Conservation (phyloP, 2,113 vertebrate species). For the Callionymus lyra region DNA sequence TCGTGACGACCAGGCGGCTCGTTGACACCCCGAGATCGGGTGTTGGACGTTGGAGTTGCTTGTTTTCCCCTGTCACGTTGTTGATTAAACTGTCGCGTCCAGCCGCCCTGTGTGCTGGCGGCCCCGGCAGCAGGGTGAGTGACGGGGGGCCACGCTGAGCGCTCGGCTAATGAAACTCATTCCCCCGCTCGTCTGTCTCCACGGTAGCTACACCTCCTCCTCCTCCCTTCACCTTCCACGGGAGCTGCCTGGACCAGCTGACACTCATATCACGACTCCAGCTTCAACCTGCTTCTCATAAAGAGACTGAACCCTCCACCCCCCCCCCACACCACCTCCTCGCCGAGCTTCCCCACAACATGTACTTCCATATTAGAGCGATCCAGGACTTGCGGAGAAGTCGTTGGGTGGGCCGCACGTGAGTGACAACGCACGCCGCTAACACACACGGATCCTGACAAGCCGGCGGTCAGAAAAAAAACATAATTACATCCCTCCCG, state of each 20-base stretch:
- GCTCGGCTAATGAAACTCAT: constrained; percentile 51
- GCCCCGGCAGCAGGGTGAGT: constrained; percentile 35
- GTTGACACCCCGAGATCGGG: too few species aligned
- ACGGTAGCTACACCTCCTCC: constrained; percentile 27
- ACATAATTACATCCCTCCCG: too few species aligned
- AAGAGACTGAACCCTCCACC: neutral
- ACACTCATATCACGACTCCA: constrained; percentile 13
- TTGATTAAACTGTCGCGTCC: constrained; percentile 9
- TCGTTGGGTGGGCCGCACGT: constrained; percentile 8
- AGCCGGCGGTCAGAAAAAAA: neutral
- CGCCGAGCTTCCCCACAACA: neutral
- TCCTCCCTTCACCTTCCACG: neutral
- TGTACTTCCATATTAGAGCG: neutral
- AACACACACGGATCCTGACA: constrained; percentile 3
- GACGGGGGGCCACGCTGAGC: constrained; percentile 35
- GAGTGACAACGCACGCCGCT: constrained; percentile 12
- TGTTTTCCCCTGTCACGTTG: constrained; percentile 8
- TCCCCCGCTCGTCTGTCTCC: constrained; percentile 47
- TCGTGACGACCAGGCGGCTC: too few species aligned
- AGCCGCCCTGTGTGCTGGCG: constrained; percentile 17
- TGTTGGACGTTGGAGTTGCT: constrained; percentile 2
- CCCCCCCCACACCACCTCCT: neutral
- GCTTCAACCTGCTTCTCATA: constrained; percentile 23
- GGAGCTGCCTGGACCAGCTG: constrained; percentile 9
- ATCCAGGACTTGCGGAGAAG: too few species aligned